These are phyloP conservation scores for Gallinago nigripennis DNA, from an alignment of 2,797 vertebrate species.

Conservation along the genomic window DNA sequence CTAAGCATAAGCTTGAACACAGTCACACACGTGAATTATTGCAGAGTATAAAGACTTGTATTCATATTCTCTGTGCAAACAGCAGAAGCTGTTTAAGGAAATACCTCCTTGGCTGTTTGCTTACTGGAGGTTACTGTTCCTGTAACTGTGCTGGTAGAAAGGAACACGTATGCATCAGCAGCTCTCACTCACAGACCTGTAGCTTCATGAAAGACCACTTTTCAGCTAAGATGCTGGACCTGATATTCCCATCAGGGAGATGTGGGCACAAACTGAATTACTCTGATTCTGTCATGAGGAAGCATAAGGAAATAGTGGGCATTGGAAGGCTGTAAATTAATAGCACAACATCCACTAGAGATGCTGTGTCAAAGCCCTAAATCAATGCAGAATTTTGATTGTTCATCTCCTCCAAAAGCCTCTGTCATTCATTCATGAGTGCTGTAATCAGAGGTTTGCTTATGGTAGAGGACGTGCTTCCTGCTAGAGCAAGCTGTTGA, in stretches of 20 bases:
- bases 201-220: not conserved
- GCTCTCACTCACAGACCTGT: not conserved
- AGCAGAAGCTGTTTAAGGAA: conserved; percentile 26
- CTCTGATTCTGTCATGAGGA: not conserved
- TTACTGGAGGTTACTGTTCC: not conserved
- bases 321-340: not conserved
- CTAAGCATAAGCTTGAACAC: not conserved
- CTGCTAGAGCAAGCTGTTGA: not conserved
- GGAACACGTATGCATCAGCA: not conserved
- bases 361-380: not conserved
- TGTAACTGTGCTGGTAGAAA: not conserved
- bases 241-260: not conserved
- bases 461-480: not conserved
- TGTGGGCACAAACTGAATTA: not conserved
- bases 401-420: not conserved
- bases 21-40: not conserved
- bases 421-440: not conserved
- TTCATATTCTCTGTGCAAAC: not conserved
- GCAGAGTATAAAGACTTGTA: not conserved
- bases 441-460: not conserved
- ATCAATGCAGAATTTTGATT: not conserved
- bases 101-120: conserved; percentile 11
- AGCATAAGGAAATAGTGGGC: not conserved
- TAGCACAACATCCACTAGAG: not conserved
- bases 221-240: not conserved